phyloP scores from a whole-genome alignment of 2,113 vertebrate species.

The Phainopepla nitens region DNA sequence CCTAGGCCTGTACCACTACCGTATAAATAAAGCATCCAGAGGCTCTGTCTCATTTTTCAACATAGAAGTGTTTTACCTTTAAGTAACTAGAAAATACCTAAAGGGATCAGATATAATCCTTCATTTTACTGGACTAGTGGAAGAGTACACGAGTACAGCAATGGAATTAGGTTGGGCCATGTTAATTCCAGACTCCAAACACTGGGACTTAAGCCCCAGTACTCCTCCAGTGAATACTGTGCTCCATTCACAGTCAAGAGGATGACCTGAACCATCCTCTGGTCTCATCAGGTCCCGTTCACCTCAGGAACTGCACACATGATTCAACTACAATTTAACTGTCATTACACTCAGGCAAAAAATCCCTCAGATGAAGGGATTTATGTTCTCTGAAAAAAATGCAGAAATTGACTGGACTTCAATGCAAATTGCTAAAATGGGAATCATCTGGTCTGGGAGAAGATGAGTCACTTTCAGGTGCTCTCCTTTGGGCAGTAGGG shows the following conservation, averaged over 20 bases:
- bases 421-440: background rate
- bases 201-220: background rate
- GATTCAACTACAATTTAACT: background rate
- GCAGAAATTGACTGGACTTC: fast-evolving
- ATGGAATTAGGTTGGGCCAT: background rate
- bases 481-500: background rate
- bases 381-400: background rate
- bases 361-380: background rate
- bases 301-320: background rate
- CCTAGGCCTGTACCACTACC: background rate
- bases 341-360: background rate
- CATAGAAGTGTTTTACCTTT: background rate
- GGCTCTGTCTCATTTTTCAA: background rate
- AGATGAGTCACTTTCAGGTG: too few species aligned
- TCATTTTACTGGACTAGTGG: background rate
- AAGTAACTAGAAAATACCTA: background rate
- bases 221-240: background rate
- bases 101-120: background rate
- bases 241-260: background rate
- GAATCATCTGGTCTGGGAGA: background rate
- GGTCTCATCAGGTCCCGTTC: background rate
- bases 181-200: background rate
- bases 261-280: background rate
- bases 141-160: background rate
- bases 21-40: background rate